Evolutionary conservation across 35 echinoderm and acorn worm species (phyloP).

Genomic region (Chiridota heheva): DNA sequence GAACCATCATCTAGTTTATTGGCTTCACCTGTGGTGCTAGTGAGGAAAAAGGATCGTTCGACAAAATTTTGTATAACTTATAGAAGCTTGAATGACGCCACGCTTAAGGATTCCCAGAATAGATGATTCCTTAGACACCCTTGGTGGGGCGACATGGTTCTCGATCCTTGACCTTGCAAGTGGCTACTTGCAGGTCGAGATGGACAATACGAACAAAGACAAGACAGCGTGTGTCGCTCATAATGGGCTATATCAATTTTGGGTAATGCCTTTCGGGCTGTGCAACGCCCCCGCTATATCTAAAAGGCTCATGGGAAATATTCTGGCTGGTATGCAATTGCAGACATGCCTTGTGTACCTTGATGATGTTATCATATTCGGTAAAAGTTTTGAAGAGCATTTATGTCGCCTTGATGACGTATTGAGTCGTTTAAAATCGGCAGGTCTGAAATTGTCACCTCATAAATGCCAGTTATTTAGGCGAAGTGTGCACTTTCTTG

Average conservation of each 20-base stretch:
- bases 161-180: conserved; percentile 4
- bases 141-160: conserved; percentile 34
- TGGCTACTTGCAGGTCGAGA: conserved; percentile 57
- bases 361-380: background rate
- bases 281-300: background rate
- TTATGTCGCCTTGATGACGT: no score
- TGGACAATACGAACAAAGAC: conserved; percentile 14
- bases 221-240: conserved; percentile 42
- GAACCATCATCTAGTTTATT: no score
- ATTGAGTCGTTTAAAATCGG: no score
- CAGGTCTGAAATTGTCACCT: no score
- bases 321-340: background rate
- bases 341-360: background rate
- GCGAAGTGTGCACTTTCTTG: conserved; percentile 13
- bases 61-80: conserved; percentile 2
- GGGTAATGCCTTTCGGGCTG: no score
- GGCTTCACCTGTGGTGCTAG: no score
- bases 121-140: no score
- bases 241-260: no score
- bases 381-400: conserved; percentile 4
- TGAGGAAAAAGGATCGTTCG: background rate
- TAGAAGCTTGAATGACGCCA: background rate
- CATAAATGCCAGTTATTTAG: conserved; percentile 1
- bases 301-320: background rate
- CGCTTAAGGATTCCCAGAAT: no score